phyloP scores from a whole-genome alignment of 2,797 vertebrate genomes.

The Rhinogobio ventralis region DNA sequence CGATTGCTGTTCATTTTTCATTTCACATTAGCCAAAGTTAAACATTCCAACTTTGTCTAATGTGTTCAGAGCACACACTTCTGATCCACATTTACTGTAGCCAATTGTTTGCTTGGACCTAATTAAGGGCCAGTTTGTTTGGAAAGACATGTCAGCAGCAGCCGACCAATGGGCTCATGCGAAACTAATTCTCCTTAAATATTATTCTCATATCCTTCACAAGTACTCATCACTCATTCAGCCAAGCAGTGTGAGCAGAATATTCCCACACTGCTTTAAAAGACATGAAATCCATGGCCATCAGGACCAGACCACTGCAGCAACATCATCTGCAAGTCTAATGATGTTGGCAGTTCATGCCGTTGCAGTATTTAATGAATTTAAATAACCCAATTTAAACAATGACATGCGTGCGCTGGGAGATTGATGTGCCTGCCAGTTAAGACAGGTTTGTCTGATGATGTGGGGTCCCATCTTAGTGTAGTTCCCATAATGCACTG shows the following conservation, averaged over 20 bases:
- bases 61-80: slow-evolving; percentile 51
- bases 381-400: slow-evolving; percentile 69
- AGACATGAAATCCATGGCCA: slow-evolving; percentile 58
- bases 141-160: not conserved
- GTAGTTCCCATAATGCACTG: slow-evolving; percentile 13
- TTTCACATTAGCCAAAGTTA: slow-evolving; percentile 44
- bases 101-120: slow-evolving; percentile 20
- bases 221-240: slow-evolving; percentile 40
- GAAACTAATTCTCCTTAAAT: not conserved
- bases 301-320: slow-evolving; percentile 55
- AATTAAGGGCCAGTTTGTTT: not conserved
- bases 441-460: slow-evolving; percentile 31
- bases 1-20: not conserved
- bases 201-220: slow-evolving; percentile 9
- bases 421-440: slow-evolving; percentile 59
- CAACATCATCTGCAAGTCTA: slow-evolving; percentile 69
- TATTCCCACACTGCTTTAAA: slow-evolving; percentile 33
- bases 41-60: slow-evolving; percentile 42
- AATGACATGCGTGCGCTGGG: slow-evolving; percentile 54
- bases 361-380: slow-evolving; percentile 65
- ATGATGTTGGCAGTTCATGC: slow-evolving; percentile 56
- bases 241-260: slow-evolving; percentile 32
- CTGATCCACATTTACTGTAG: slow-evolving; percentile 34
- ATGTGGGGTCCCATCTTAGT: slow-evolving; percentile 35
- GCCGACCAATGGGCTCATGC: not conserved